Percentiles rank a stretch among this genome's conserved stretches.
These are phyloP conservation scores for Ciona savignyi DNA, from an alignment of 23 tunicate genomes.

Conservation along the genomic window DNA sequence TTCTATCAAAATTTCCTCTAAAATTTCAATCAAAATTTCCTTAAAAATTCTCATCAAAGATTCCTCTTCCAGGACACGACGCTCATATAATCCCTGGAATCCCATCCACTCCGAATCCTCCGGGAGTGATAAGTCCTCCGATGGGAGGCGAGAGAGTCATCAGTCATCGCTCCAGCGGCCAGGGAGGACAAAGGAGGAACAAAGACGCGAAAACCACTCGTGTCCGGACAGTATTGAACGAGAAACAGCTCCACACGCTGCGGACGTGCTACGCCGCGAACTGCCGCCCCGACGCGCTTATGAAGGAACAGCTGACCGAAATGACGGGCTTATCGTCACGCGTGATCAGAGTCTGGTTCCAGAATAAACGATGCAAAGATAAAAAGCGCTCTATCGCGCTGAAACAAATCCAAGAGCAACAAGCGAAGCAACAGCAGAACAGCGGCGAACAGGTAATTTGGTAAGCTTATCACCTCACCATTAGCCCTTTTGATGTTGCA, in stretches of 20 bases:
- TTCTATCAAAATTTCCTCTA: not conserved
- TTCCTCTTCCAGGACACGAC: constrained; percentile 14
- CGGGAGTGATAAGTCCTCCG: constrained; percentile 20
- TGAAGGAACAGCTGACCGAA: constrained; percentile 97
- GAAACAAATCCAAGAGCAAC: constrained; percentile 91
- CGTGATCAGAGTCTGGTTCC: constrained; percentile 97
- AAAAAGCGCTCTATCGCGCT: constrained; percentile 83
- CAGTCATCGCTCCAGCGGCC: constrained; percentile 2
- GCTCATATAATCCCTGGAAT: constrained; percentile 27
- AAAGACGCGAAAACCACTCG: constrained; percentile 87
- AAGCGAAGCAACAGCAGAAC: constrained; percentile 63
- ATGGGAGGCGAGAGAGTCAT: constrained; percentile 12
- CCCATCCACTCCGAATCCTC: constrained; percentile 9
- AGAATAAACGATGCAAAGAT: constrained; percentile 95
- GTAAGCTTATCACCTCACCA: no score
- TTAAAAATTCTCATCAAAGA: no score
- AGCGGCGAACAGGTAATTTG: constrained; percentile 65
- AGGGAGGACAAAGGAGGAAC: constrained; percentile 3
- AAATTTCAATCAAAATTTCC: not conserved
- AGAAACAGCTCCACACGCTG: constrained; percentile 86
- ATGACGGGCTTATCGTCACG: constrained; percentile 92
- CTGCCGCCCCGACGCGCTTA: constrained; percentile 94
- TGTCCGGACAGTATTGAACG: constrained; percentile 91
- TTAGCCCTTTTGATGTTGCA: no score
- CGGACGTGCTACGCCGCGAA: constrained; percentile 89